Evolutionary conservation across 2,113 vertebrate species (phyloP).

Genomic region (Hypomesus transpacificus): DNA sequence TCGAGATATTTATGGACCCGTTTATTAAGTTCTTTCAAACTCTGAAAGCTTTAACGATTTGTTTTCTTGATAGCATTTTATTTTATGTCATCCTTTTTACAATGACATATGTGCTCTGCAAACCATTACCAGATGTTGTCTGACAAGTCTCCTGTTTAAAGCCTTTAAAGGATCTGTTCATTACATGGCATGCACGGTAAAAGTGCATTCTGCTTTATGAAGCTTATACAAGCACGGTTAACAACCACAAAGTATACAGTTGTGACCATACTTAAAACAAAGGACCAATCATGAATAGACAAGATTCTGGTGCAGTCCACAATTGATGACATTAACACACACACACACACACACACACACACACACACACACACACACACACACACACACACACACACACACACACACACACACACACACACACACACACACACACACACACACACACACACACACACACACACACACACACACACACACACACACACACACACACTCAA

Average conservation of each 20-base stretch:
- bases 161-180: constrained; percentile 52
- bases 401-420: neutral
- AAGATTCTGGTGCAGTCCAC: constrained; percentile 2
- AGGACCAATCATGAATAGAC: constrained; percentile 20
- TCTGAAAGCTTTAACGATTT: constrained; percentile 49
- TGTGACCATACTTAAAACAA: constrained; percentile 31
- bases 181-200: constrained; percentile 49
- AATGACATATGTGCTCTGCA: constrained; percentile 63
- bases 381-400: constrained; percentile 1
- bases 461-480: neutral
- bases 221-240: constrained; percentile 33
- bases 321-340: constrained; percentile 4
- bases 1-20: constrained; percentile 57
- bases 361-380: neutral
- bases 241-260: constrained; percentile 49
- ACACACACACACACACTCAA: neutral
- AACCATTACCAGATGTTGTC: constrained; percentile 53
- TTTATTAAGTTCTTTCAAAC: constrained; percentile 59
- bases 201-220: constrained; percentile 50
- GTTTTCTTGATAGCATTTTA: constrained; percentile 69
- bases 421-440: constrained; percentile 2
- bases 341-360: constrained; percentile 7
- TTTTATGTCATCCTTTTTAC: constrained; percentile 70
- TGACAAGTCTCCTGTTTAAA: constrained; percentile 54
- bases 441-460: neutral